phyloP scores from a whole-genome alignment of 2,113 vertebrate species.

The Tragulus kanchil region DNA sequence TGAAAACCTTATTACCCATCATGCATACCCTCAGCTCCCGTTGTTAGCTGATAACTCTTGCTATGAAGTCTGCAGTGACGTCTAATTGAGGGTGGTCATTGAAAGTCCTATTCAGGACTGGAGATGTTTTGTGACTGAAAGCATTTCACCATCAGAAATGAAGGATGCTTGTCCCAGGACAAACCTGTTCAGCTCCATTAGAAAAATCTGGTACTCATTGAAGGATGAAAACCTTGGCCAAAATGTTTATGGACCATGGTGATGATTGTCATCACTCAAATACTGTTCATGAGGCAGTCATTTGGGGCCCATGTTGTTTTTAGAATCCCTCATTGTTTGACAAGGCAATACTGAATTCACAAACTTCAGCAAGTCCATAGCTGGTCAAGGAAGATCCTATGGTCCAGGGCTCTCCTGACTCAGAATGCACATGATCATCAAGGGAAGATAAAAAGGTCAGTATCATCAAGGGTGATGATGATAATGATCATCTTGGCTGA shows the following conservation, averaged over 20 bases:
- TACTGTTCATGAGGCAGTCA: constrained; percentile 36
- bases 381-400: constrained; percentile 54
- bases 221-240: constrained; percentile 46
- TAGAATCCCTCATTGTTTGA: constrained; percentile 57
- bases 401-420: constrained; percentile 60
- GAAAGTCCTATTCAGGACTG: no score
- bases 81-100: neutral
- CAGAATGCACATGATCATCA: neutral
- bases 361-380: constrained; percentile 73
- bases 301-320: constrained; percentile 52
- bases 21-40: no score
- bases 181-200: neutral
- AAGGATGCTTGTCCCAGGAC: neutral
- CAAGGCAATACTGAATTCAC: constrained; percentile 71
- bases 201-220: neutral
- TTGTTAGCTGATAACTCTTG: neutral
- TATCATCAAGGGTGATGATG: neutral
- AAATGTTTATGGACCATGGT: neutral
- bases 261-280: neutral
- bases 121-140: no score
- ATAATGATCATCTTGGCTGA: no score
- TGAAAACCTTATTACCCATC: neutral
- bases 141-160: neutral
- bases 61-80: neutral
- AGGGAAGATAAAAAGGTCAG: neutral